Evolutionary conservation across 2,113 vertebrate species (phyloP).

Genomic region (Eidolon helvum): DNA sequence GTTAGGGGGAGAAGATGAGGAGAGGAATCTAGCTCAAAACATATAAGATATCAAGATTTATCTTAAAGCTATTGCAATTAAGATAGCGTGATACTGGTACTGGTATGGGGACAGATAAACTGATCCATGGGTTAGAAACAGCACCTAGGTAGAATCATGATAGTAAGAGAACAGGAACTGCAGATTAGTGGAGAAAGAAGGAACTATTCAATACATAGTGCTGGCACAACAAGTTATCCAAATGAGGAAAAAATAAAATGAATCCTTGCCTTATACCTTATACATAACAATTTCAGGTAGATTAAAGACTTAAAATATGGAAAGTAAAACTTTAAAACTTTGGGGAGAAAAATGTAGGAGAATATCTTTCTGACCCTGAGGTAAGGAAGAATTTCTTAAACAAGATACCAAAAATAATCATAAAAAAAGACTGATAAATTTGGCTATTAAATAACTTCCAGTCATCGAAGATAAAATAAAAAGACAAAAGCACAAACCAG

Average conservation of each 20-base stretch:
- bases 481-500: not conserved
- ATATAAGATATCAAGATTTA: not conserved
- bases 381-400: not conserved
- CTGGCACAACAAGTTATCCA: not conserved
- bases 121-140: not conserved
- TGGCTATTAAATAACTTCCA: not conserved
- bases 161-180: not conserved
- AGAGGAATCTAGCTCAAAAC: not conserved
- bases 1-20: not conserved
- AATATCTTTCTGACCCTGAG: not conserved
- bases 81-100: not conserved
- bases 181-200: not conserved
- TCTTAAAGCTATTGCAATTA: not conserved
- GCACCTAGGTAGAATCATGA: not conserved
- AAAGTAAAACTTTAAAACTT: slow-evolving; percentile 41
- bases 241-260: not conserved
- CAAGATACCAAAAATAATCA: not conserved
- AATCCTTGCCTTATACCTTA: not conserved
- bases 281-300: not conserved
- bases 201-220: not conserved
- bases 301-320: not conserved
- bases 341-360: not conserved
- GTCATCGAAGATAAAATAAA: slow-evolving; percentile 3
- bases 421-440: not conserved
- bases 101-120: not conserved